Evolutionary conservation across 2,113 vertebrate genomes (phyloP), one percentile per base, ranked within the genome.

Genomic region (Dicrurus megarhynchus): DNA sequence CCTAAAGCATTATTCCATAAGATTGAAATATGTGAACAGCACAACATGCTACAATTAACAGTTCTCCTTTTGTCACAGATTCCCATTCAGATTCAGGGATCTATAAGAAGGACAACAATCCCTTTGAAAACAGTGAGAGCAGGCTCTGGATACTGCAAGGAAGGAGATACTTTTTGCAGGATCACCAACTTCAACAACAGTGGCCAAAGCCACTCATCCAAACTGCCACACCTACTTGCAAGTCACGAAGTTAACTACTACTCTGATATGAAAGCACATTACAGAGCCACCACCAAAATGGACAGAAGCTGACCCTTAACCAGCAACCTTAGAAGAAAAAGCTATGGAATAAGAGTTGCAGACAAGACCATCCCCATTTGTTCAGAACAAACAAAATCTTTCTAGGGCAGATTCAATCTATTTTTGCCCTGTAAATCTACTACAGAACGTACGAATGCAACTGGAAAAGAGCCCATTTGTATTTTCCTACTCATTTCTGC

Each of bases 271-370:
- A 84, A 92, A 85, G 37, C 61, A 33, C n/a, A 39, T 20, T 79
- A 75, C 44, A 84, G 60, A 86, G 47, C 39, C 65, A 79, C 87
- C 64, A 97, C 55, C 80, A 76, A 84, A 90, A 91, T 3, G 8
- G 37, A 73, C 30, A 87, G 55, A 67, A 96, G 59, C 13, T 13
- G n/a, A 86, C 49, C 56, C 64, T 89, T 28, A 82, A n/a, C 37
- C 69, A 95, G 84, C 53, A 90, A 79, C 20, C 53, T 92, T 10
- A 64, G 60, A 89, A 94, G 22, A 93, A 96, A 81, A 92, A 60
- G 16, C 21, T 60, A 55, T 5, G 11, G 47, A 74, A 86, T 53
- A 71, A 87, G 11, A n/a, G 23, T 4, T 79, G 11, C 6, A 27
- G 67, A 84, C 20, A 88, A 84, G 26, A 90, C 26, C 42, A 86